Conservation (phyloP, 2,113 vertebrate genomes). For the Paracanthobrama guichenoti region DNA sequence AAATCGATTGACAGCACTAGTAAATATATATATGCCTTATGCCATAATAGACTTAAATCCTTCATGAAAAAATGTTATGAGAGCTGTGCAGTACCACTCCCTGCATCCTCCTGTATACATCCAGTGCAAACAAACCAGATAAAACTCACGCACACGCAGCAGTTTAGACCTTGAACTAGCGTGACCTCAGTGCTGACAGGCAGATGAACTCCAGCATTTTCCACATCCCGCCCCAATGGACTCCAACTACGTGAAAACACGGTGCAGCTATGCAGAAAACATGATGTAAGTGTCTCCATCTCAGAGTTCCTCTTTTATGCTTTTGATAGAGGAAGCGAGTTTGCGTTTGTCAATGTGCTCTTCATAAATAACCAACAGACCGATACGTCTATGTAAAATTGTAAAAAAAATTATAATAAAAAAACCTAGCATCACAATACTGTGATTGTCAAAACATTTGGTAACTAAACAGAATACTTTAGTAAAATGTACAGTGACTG, state of each 20-base stretch:
- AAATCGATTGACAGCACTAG: too few relatives aligned
- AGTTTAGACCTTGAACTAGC: constrained; percentile 65
- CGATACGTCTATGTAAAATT: too few relatives aligned
- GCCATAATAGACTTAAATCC: background rate
- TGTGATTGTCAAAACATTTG: too few relatives aligned
- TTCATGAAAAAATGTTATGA: background rate
- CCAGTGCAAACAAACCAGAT: background rate
- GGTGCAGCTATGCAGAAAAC: constrained; percentile 67
- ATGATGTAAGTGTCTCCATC: constrained; percentile 68
- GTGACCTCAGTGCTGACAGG: constrained; percentile 61
- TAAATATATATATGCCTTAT: background rate
- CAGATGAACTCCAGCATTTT: constrained; percentile 62
- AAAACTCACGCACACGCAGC: background rate
- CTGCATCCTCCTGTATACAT: background rate
- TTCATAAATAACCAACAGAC: too few relatives aligned
- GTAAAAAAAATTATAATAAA: too few relatives aligned
- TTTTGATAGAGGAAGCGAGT: too few relatives aligned
- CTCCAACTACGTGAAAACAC: constrained; percentile 72
- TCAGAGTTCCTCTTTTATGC: constrained; percentile 43
- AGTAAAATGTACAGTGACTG: too few relatives aligned
- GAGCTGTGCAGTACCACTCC: background rate
- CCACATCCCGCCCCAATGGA: constrained; percentile 67
- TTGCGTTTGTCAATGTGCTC: too few relatives aligned
- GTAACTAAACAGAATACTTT: too few relatives aligned
- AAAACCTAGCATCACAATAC: too few relatives aligned